A percentile compares a stretch with the other conserved stretches of the same genome.
phyloP scores from a whole-genome alignment of 1,140 invertebrate species.

The Trachymyrmex cornetzi region DNA sequence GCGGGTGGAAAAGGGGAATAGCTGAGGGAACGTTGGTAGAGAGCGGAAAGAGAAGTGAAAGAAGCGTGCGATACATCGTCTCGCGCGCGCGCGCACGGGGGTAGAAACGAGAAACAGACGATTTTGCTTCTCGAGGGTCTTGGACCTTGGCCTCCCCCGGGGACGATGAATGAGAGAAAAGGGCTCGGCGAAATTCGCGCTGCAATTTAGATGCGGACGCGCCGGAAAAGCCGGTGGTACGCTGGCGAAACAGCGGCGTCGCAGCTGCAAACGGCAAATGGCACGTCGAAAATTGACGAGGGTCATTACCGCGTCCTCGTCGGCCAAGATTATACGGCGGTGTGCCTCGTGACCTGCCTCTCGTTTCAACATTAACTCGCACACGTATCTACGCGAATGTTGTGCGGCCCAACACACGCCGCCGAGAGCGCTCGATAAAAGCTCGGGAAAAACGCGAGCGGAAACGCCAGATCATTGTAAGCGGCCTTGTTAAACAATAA shows the following conservation, averaged over 20 bases:
- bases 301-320: slow-evolving; percentile 56
- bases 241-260: background rate
- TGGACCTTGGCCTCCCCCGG: slow-evolving; percentile 48
- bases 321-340: slow-evolving; percentile 56
- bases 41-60: background rate
- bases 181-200: slow-evolving; percentile 34
- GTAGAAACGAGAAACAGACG: slow-evolving; percentile 39
- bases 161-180: slow-evolving; percentile 47
- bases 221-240: slow-evolving; percentile 19
- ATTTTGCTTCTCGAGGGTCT: background rate
- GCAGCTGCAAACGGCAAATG: slow-evolving; percentile 39
- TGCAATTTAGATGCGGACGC: slow-evolving; percentile 50
- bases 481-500: slow-evolving; percentile 57
- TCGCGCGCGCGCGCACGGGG: background rate
- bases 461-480: slow-evolving; percentile 28
- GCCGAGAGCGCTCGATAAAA: background rate
- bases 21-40: background rate
- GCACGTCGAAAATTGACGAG: slow-evolving; percentile 61
- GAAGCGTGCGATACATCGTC: slow-evolving; percentile 47
- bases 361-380: slow-evolving; percentile 37
- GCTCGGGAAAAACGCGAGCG: slow-evolving; percentile 42
- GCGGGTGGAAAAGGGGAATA: background rate
- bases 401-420: background rate
- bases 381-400: background rate
- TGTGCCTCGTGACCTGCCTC: slow-evolving; percentile 31